These are phyloP conservation scores for Chionis minor DNA, from an alignment of 2,113 vertebrate species.

Conservation along the genomic window DNA sequence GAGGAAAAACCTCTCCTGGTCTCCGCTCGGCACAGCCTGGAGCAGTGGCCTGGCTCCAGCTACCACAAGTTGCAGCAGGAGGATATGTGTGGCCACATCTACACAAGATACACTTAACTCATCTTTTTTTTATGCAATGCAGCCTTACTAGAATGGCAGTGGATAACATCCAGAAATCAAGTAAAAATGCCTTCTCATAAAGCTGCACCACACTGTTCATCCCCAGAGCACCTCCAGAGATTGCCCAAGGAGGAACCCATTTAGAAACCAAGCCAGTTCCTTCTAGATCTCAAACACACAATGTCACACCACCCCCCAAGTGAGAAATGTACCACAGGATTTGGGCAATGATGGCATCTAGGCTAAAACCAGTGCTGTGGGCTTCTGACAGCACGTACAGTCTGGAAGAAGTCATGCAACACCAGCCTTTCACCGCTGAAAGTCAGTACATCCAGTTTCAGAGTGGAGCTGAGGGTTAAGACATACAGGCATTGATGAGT, in stretches of 20 bases:
- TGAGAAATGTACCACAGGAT: not conserved
- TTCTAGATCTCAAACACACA: not conserved
- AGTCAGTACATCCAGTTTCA: not conserved
- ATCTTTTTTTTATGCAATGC: not conserved
- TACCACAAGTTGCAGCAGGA: not conserved
- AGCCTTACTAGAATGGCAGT: accelerated
- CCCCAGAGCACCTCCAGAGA: not conserved
- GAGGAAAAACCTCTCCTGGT: not conserved
- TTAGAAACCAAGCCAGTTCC: not conserved
- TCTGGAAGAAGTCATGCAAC: not conserved
- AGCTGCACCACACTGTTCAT: not conserved
- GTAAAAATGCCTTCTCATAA: accelerated
- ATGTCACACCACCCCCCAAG: accelerated
- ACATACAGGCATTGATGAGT: accelerated
- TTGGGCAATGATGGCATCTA: not conserved
- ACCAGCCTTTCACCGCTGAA: not conserved
- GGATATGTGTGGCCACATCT: not conserved
- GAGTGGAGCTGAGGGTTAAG: not conserved
- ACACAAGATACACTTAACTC: not conserved
- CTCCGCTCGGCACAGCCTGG: not conserved
- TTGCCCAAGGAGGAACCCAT: not conserved
- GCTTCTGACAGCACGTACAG: accelerated
- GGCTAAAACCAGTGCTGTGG: not conserved
- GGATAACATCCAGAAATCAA: not conserved
- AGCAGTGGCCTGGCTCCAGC: not conserved